Evolutionary conservation across 2,888 invertebrate species (phyloP).

Genomic region (Mesodorylaimus sp.): DNA sequence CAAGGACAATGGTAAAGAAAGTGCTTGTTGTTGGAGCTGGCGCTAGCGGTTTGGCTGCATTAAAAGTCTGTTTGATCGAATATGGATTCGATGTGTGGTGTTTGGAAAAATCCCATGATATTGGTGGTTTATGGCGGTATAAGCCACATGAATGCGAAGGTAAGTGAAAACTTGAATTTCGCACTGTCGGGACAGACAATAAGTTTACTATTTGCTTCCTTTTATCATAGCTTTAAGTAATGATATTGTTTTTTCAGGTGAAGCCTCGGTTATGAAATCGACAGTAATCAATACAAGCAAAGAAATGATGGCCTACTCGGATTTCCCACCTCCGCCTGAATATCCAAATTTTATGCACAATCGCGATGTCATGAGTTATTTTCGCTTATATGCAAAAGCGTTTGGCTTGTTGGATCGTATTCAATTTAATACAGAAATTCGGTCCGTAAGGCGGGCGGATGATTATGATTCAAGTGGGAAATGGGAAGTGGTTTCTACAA

Average conservation of each 20-base stretch:
- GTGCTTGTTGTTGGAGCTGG: constrained; percentile 32
- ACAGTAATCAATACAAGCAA: constrained; percentile 34
- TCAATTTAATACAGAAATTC: constrained; percentile 19
- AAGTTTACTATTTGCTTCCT: too few species aligned
- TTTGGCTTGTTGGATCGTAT: constrained; percentile 19
- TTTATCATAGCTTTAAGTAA: too few species aligned
- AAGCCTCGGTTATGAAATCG: constrained; percentile 28
- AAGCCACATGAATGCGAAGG: constrained; percentile 17
- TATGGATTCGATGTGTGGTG: constrained; percentile 28
- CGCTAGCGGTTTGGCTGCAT: constrained; percentile 30
- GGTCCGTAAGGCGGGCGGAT: constrained; percentile 17
- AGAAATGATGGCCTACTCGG: constrained; percentile 30
- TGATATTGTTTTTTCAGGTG: too few species aligned
- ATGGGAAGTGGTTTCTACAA: constrained; percentile 23
- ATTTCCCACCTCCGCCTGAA: constrained; percentile 35
- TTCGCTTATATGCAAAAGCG: constrained; percentile 19
- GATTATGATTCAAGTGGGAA: constrained; percentile 28
- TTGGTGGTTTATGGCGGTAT: constrained; percentile 31
- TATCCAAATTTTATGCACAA: constrained; percentile 37
- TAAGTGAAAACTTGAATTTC: too few species aligned
- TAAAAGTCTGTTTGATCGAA: constrained; percentile 31
- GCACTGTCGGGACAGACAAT: too few species aligned
- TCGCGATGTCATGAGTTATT: constrained; percentile 18
- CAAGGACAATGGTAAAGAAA: constrained; percentile 5
- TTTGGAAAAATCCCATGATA: constrained; percentile 27